A percentile compares a stretch with the other conserved stretches of the same genome.
These are phyloP conservation scores for Oncorhynchus tshawytscha DNA, from an alignment of 2,113 vertebrate species.

Conservation along the genomic window DNA sequence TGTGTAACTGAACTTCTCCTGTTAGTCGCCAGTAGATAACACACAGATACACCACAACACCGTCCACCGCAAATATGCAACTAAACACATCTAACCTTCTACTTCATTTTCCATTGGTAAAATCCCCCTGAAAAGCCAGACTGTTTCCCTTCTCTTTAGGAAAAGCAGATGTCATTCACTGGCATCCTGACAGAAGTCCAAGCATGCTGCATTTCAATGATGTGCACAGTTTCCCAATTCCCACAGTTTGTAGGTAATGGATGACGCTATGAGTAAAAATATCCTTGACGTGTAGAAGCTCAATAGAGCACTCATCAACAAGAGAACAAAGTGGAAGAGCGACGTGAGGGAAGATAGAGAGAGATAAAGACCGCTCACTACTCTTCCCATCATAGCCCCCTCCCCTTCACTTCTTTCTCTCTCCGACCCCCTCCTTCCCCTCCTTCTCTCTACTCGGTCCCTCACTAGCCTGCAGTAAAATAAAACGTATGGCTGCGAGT, in stretches of 20 bases:
- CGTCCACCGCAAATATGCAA: conserved; percentile 46
- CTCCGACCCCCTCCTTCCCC: conserved; percentile 36
- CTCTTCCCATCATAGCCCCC: conserved; percentile 66
- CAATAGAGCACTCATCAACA: conserved; percentile 69
- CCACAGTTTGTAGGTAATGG: conserved; percentile 41
- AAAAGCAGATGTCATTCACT: conserved; percentile 72
- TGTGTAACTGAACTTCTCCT: conserved; percentile 56
- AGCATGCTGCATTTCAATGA: conserved; percentile 62
- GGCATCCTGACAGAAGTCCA: conserved; percentile 73
- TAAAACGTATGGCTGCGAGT: conserved; percentile 54
- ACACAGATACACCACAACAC: conserved; percentile 45
- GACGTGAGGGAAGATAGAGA: conserved; percentile 50
- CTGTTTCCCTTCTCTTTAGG: conserved; percentile 69
- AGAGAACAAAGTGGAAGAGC: conserved; percentile 74
- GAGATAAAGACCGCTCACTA: conserved; percentile 64
- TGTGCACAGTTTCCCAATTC: conserved; percentile 30
- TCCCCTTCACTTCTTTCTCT: conserved; percentile 60
- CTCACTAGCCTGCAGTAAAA: conserved; percentile 71
- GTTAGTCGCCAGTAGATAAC: conserved; percentile 31
- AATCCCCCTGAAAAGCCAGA: conserved; percentile 60
- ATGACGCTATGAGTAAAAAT: conserved; percentile 30
- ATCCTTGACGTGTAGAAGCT: conserved; percentile 62
- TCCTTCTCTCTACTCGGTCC: conserved; percentile 33
- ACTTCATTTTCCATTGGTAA: conserved; percentile 78
- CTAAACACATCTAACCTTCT: conserved; percentile 78